These are phyloP conservation scores for Syngnathus rostellatus DNA, from an alignment of 2,797 vertebrate species.

Conservation along the genomic window DNA sequence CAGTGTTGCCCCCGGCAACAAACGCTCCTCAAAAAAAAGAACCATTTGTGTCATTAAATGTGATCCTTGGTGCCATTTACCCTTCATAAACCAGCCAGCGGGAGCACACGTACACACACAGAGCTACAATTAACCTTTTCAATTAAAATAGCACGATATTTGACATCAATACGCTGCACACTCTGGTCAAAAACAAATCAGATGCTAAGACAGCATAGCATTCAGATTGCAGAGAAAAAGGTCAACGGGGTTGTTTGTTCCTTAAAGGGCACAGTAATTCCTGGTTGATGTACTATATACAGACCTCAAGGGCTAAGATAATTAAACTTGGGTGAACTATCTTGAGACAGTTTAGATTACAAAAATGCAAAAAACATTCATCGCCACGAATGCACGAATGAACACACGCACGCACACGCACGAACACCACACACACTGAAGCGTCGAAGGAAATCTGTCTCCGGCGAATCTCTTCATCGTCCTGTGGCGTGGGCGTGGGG, in stretches of 20 bases:
- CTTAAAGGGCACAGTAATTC: background rate
- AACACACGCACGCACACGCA: too few species aligned
- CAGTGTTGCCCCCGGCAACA: background rate
- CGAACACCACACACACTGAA: too few species aligned
- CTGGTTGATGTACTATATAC: background rate
- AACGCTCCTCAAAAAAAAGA: background rate
- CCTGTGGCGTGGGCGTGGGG: background rate
- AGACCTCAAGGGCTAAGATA: background rate
- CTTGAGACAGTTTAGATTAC: background rate
- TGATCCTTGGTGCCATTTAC: background rate
- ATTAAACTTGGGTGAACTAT: background rate
- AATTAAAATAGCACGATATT: background rate
- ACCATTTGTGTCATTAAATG: background rate
- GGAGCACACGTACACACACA: background rate
- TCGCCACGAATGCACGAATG: too few species aligned
- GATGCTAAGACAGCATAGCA: background rate
- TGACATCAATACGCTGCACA: background rate
- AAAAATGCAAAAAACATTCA: background rate
- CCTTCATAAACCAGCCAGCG: background rate
- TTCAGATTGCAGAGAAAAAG: background rate
- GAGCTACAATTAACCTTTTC: background rate
- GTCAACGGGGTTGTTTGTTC: background rate
- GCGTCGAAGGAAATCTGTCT: background rate
- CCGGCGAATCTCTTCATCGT: slow-evolving; percentile 5
- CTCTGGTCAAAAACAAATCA: background rate